phyloP scores from a whole-genome alignment of 2,113 vertebrate genomes.

The Pygathrix nemaeus region DNA sequence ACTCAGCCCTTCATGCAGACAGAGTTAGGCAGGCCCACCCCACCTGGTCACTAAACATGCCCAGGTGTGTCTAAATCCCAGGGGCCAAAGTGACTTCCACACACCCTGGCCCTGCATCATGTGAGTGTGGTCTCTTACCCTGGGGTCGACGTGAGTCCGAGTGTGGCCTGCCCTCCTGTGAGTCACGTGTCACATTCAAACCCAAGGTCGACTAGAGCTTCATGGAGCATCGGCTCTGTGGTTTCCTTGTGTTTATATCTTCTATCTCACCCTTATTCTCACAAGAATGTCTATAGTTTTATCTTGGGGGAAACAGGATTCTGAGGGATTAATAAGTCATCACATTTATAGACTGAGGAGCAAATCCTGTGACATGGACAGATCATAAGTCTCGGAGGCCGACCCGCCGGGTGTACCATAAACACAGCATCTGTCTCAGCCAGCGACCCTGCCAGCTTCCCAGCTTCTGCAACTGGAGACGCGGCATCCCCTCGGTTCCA shows the following conservation, averaged over 20 bases:
- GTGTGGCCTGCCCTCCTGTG: background rate
- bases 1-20: background rate
- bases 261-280: background rate
- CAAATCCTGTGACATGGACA: background rate
- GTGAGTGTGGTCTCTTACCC: rapidly evolving
- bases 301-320: background rate
- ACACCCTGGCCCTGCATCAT: background rate
- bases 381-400: background rate
- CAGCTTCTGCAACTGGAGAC: background rate
- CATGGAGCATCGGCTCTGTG: rapidly evolving
- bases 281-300: rapidly evolving
- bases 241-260: background rate
- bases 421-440: background rate
- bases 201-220: too few relatives aligned
- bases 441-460: rapidly evolving
- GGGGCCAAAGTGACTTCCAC: background rate
- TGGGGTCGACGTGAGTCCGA: rapidly evolving
- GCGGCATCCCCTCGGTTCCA: rapidly evolving
- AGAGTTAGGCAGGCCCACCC: background rate
- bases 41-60: background rate
- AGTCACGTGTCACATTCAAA: background rate
- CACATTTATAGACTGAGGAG: background rate
- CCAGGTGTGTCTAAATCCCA: background rate
- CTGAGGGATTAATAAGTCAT: background rate
- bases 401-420: rapidly evolving